Evolutionary conservation across 1,140 invertebrate species (phyloP).

Genomic region (Centruroides vittatus): DNA sequence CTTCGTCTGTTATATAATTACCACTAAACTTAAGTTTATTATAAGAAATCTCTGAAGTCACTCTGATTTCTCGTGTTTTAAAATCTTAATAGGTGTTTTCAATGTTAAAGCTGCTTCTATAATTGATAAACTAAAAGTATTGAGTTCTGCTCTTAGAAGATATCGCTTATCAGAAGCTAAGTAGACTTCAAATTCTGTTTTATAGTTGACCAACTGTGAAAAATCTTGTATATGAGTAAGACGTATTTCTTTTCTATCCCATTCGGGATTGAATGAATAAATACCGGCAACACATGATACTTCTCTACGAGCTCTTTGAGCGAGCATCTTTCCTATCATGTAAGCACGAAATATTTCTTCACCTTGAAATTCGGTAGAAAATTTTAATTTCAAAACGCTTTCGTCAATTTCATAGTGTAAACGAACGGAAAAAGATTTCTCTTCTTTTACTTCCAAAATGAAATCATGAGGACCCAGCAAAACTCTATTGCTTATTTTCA

Average conservation of each 20-base stretch:
- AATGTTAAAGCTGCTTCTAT: too few species aligned
- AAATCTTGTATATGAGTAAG: slow-evolving; percentile 1
- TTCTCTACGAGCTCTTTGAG: background rate
- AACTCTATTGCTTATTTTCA: slow-evolving; percentile 1
- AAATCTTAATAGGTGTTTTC: too few species aligned
- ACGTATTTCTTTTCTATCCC: slow-evolving; percentile 9
- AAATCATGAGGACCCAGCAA: slow-evolving; percentile 10
- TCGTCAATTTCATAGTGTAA: slow-evolving; percentile 5
- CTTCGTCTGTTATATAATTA: too few species aligned
- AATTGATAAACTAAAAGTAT: background rate
- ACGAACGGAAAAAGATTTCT: slow-evolving; percentile 1
- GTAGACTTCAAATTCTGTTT: slow-evolving; percentile 5
- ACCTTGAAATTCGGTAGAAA: background rate
- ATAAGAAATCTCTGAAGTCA: too few species aligned
- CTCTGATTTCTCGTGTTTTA: too few species aligned
- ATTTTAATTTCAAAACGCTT: background rate
- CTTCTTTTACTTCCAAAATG: slow-evolving; percentile 3
- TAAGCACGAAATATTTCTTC: slow-evolving; percentile 1
- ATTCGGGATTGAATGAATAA: slow-evolving; percentile 6
- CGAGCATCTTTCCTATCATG: slow-evolving; percentile 4
- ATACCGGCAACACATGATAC: background rate
- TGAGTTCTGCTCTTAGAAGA: slow-evolving; percentile 1
- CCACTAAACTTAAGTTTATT: too few species aligned
- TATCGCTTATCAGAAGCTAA: background rate
- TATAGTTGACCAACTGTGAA: background rate